A percentile compares a stretch with the other conserved stretches of the same genome.
Conservation (phyloP, 2,113 vertebrate species). For the Leiothrix lutea region DNA sequence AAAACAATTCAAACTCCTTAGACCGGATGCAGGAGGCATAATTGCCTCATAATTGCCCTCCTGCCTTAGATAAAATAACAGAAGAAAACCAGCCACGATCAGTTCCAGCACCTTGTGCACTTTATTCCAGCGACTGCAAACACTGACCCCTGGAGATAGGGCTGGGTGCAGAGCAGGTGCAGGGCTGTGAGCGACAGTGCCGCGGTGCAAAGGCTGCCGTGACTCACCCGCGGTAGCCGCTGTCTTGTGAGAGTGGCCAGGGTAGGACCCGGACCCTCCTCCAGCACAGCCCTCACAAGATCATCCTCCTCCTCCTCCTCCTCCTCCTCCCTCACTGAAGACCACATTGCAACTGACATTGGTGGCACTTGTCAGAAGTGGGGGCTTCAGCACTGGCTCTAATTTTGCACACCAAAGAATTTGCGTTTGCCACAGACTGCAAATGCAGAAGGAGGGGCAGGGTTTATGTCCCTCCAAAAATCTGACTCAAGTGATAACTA, state of each 20-base stretch:
- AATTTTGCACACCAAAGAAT: background rate
- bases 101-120: background rate
- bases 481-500: background rate
- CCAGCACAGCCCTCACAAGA: background rate
- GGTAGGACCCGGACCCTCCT: background rate
- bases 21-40: background rate
- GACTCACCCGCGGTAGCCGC: rapidly evolving
- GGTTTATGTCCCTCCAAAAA: slow-evolving; percentile 9
- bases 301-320: background rate
- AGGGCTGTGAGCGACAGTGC: rapidly evolving
- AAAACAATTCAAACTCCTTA: background rate
- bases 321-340: background rate
- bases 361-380: background rate
- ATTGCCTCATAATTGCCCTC: background rate
- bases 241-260: background rate
- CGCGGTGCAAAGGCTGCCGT: rapidly evolving
- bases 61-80: background rate
- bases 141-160: background rate
- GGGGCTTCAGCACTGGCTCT: background rate
- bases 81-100: background rate
- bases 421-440: background rate
- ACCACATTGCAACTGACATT: background rate
- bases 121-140: background rate
- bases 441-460: slow-evolving; percentile 5
- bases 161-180: background rate